These are phyloP conservation scores for Macrocentrus cingulum DNA, from an alignment of 1,140 invertebrate species.

Conservation along the genomic window DNA sequence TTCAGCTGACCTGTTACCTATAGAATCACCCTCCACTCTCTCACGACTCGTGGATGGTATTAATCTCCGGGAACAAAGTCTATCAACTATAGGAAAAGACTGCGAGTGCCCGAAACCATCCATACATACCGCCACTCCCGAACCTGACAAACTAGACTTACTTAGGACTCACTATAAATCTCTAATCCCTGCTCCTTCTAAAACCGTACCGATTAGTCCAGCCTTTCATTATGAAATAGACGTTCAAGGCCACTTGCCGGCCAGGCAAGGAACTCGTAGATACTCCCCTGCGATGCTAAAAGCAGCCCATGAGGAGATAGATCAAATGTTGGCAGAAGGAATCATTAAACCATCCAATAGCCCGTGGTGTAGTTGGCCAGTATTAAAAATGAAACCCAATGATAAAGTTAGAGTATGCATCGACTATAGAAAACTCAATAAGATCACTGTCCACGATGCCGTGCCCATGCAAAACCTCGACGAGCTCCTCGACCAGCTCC, in stretches of 20 bases:
- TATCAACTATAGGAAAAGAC: too few species aligned
- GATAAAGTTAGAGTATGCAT: slow-evolving; percentile 49
- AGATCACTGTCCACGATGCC: slow-evolving; percentile 46
- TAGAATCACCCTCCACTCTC: too few species aligned
- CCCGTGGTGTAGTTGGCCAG: not conserved
- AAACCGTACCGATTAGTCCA: not conserved
- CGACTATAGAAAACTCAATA: slow-evolving; percentile 53
- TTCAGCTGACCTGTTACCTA: too few species aligned
- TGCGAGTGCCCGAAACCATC: too few species aligned
- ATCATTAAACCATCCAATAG: not conserved
- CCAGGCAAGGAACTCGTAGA: not conserved
- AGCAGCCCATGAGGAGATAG: not conserved
- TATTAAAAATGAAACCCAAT: slow-evolving; percentile 7
- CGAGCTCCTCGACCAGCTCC: slow-evolving; percentile 52
- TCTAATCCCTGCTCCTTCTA: not conserved
- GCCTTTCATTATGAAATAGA: not conserved
- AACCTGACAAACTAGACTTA: too few species aligned
- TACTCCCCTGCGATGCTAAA: not conserved
- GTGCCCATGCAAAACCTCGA: slow-evolving; percentile 58
- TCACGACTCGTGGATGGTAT: too few species aligned
- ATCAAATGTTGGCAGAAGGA: not conserved
- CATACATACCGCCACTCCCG: too few species aligned
- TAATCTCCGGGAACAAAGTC: too few species aligned
- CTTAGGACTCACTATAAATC: too few species aligned
- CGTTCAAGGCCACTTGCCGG: not conserved